Evolutionary conservation across 2,888 invertebrate species (phyloP), one percentile per base, ranked within the genome.

Genomic region (Himalopsyche anomala): DNA sequence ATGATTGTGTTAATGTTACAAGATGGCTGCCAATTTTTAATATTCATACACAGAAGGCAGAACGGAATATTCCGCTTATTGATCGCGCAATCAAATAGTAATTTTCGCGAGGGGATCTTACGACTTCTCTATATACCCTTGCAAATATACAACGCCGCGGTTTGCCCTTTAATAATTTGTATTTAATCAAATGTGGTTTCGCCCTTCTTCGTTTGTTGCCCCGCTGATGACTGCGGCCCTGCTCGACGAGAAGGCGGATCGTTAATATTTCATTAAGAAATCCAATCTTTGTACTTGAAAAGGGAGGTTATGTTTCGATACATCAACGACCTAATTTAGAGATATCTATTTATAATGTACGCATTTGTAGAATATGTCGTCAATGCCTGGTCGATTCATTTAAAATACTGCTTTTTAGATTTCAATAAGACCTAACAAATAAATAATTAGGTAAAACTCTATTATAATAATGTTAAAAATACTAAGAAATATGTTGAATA

Each of bases 181-280:
- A 62, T 62, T 62, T 62, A 62, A 62, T 62, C 62, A 62, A 62
- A 62, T 28, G 62, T 62, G 62, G 62, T 62, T 62, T 62, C 62
- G 62, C 62, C 62, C 62, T 62, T 62, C 62, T 62, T 62, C 62
- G 62, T 62, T 62, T 62, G 62, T 62, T 62, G 62, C 19, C 62
- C 62, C 62, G 62, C 62, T 62, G 62, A 62, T 62, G 62, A 62
- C 62, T 62, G 19, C 62, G 62, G 62, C 62, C n/a, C 62, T 28
- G 62, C 62, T 62, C 62, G 19, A 8, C 28, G 19, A 62, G 62
- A 62, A 6, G 62, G 19, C 28, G n/a, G 62, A 8, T 62, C 62
- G 62, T 62, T 62, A 62, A 62, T 62, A 62, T 62, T 62, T 62
- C 62, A 62, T 62, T 62, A 62, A 62, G 62, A 62, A 62, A 62